Evolutionary conservation across 2,888 invertebrate species (phyloP).

Genomic region (Limnephilus lunatus): DNA sequence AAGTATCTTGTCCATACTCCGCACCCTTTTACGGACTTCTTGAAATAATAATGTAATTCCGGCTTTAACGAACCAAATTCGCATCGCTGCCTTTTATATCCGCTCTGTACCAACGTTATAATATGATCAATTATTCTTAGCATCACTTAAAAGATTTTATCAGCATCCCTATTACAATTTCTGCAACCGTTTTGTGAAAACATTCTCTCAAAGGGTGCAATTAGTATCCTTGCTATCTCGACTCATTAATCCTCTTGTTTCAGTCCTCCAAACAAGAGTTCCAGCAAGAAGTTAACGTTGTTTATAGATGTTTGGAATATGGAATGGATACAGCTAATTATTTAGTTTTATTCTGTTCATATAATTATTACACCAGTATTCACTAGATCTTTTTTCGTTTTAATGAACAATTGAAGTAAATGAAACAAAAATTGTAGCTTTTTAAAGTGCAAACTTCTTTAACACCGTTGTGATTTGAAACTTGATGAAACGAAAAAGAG

Average conservation of each 20-base stretch:
- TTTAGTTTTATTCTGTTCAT: neutral
- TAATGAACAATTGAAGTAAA: neutral
- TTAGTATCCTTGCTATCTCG: neutral
- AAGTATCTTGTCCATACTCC: neutral
- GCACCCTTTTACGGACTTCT: neutral
- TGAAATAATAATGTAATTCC: neutral
- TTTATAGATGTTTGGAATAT: neutral
- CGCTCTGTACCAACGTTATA: neutral
- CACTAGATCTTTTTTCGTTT: neutral
- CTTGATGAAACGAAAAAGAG: too few relatives aligned
- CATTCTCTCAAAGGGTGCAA: constrained; percentile 2
- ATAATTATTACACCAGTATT: neutral
- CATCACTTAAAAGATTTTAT: neutral
- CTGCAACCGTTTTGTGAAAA: neutral
- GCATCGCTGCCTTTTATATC: neutral
- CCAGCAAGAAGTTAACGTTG: neutral
- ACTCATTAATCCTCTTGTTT: neutral
- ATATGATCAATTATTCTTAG: neutral
- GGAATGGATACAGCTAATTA: neutral
- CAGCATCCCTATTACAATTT: neutral
- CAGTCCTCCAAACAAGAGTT: neutral
- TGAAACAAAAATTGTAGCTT: neutral
- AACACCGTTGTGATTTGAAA: too few relatives aligned
- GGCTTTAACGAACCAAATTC: neutral
- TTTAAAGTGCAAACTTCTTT: too few relatives aligned